Percentiles rank a stretch among this genome's conserved stretches.
Conservation (phyloP, 2,113 vertebrate species). For the Dipodomys ordii region DNA sequence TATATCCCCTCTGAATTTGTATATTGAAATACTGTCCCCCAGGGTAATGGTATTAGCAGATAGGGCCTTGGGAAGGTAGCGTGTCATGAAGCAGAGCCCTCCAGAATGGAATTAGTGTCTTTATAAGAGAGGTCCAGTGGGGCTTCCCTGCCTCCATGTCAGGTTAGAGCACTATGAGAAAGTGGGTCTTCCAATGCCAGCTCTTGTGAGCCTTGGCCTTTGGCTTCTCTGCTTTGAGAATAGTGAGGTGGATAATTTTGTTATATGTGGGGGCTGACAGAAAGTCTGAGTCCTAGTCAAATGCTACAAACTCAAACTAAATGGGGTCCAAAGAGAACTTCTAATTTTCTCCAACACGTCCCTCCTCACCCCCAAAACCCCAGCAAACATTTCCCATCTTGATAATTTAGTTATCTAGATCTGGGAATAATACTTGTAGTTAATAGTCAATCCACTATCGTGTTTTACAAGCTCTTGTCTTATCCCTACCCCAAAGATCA, state of each 20-base stretch:
- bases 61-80: not conserved
- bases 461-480: not conserved
- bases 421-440: not conserved
- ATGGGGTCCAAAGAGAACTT: not conserved
- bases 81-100: not conserved
- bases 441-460: not conserved
- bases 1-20: not conserved
- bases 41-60: not conserved
- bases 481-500: not conserved
- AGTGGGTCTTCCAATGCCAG: not conserved
- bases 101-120: not conserved
- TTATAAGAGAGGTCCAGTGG: not conserved
- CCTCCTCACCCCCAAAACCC: not conserved
- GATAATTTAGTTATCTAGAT: not conserved
- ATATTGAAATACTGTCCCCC: not conserved
- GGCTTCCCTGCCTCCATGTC: not conserved
- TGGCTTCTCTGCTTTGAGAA: too few species aligned
- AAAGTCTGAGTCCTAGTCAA: not conserved
- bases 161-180: not conserved
- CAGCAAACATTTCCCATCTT: not conserved
- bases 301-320: not conserved
- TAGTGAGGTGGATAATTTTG: not conserved
- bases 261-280: not conserved
- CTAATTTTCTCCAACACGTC: slow-evolving; percentile 29
- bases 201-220: not conserved